Conservation (phyloP, 2,797 vertebrate genomes). For the Zalophus californianus region DNA sequence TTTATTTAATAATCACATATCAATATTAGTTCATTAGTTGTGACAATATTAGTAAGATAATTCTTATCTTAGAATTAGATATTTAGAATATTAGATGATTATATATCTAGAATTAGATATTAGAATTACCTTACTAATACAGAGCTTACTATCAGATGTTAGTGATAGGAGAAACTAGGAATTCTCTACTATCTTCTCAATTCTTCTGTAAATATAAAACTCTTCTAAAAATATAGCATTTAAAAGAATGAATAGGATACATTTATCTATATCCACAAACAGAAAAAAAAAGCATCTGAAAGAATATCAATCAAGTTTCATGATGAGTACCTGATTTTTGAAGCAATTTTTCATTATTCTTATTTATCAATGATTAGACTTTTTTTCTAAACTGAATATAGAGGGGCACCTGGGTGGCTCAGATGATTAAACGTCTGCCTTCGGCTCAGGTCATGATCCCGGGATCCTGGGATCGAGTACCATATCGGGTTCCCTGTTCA, state of each 20-base stretch:
- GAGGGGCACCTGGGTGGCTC: too few species aligned
- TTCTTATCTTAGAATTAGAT: neutral
- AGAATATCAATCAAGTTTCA: neutral
- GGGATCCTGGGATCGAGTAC: too few species aligned
- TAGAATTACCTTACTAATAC: neutral
- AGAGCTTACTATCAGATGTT: neutral
- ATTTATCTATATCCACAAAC: neutral
- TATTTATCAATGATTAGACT: neutral
- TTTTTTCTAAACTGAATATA: neutral
- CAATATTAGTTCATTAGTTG: neutral
- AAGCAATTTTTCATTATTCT: neutral
- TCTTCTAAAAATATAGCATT: neutral
- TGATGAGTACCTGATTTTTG: neutral
- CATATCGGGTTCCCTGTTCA: too few species aligned
- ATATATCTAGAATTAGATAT: neutral
- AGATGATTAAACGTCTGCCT: too few species aligned
- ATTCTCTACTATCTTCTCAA: neutral
- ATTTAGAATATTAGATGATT: neutral
- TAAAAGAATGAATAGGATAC: neutral
- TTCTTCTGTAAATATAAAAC: neutral
- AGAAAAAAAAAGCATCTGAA: neutral
- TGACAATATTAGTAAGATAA: neutral
- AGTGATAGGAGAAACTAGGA: neutral
- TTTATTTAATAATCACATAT: neutral
- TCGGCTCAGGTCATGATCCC: too few species aligned